These are phyloP conservation scores for Isichthys henryi DNA, from an alignment of 2,113 vertebrate species.

Conservation along the genomic window DNA sequence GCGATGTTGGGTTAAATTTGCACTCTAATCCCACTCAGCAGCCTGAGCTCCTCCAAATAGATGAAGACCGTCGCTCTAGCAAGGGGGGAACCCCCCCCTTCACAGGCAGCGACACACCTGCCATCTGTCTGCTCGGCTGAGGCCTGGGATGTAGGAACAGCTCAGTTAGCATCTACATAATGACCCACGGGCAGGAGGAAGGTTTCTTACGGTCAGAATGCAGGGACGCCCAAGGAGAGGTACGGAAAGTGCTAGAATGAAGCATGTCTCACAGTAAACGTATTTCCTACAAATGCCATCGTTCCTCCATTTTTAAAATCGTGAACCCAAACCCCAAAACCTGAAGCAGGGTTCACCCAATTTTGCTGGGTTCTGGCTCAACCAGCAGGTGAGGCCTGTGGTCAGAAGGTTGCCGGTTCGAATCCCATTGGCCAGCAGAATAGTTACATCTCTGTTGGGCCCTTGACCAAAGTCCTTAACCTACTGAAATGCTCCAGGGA, in stretches of 20 bases:
- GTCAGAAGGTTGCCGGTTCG: neutral
- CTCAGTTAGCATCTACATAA: constrained; percentile 37
- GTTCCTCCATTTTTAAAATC: constrained; percentile 57
- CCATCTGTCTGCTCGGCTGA: neutral
- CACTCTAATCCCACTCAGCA: neutral
- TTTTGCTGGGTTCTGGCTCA: neutral
- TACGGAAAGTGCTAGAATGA: constrained; percentile 34
- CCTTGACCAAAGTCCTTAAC: neutral
- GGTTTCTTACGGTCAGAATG: constrained; percentile 22
- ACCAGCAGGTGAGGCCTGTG: neutral
- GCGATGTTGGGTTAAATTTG: neutral
- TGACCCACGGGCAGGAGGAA: constrained; percentile 38
- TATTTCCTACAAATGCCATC: constrained; percentile 49
- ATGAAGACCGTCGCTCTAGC: neutral
- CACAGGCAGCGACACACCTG: neutral
- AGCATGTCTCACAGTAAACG: constrained; percentile 52
- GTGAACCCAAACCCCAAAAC: constrained; percentile 43
- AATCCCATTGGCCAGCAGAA: neutral
- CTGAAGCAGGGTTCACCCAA: neutral
- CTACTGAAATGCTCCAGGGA: neutral
- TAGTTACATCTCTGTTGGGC: neutral
- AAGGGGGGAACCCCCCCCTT: no score
- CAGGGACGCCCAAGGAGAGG: neutral
- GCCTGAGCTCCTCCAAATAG: neutral
- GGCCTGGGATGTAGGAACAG: neutral